Conservation (phyloP, 2,113 vertebrate genomes). For the Lasiurus cinereus region DNA sequence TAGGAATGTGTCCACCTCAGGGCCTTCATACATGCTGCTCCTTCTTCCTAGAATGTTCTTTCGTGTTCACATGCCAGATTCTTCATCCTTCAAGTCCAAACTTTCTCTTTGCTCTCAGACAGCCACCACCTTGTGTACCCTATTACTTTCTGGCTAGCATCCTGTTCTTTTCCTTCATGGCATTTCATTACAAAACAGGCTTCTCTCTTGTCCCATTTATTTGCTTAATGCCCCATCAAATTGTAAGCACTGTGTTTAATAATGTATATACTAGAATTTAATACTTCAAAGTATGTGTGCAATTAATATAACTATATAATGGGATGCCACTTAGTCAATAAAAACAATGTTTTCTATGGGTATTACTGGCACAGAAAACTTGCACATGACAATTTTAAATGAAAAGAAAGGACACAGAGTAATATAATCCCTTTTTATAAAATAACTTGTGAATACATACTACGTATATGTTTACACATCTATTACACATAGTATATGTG, state of each 20-base stretch:
- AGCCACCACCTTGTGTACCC: not conserved
- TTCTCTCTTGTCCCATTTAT: not conserved
- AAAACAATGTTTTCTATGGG: not conserved
- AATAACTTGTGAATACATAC: not conserved
- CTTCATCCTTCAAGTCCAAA: not conserved
- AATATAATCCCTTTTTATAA: not conserved
- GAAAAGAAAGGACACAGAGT: not conserved
- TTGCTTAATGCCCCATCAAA: not conserved
- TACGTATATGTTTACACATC: not conserved
- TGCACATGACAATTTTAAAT: slow-evolving; percentile 3
- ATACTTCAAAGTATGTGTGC: not conserved
- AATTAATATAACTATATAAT: not conserved
- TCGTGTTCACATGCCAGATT: not conserved
- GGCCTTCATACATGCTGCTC: not conserved
- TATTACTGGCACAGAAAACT: not conserved
- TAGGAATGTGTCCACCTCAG: not conserved
- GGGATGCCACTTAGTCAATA: not conserved
- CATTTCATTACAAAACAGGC: not conserved
- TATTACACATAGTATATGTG: not conserved
- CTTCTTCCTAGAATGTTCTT: not conserved
- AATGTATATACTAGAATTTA: not conserved
- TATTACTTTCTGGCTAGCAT: not conserved
- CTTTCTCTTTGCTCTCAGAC: not conserved
- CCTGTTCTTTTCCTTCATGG: not conserved
- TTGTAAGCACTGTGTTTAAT: not conserved